Evolutionary conservation across 2,113 vertebrate species (phyloP).

Genomic region (Tiliqua scincoides): DNA sequence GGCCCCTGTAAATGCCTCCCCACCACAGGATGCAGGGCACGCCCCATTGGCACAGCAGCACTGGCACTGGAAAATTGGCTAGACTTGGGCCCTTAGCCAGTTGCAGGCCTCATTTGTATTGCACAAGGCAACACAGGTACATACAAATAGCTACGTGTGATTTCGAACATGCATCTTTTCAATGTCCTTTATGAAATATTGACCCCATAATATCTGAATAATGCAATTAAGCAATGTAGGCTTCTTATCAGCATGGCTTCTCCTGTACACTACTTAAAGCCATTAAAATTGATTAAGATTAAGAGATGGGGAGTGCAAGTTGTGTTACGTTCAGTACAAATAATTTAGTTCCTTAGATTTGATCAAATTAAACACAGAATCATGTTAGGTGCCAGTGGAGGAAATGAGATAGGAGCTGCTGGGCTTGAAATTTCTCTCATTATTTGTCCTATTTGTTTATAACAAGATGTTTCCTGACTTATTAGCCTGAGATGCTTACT

Average conservation of each 20-base stretch:
- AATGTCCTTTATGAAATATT: not conserved
- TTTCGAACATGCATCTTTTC: not conserved
- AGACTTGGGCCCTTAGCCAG: too few relatives aligned
- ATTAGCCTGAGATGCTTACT: constrained; percentile 1
- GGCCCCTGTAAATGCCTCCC: too few relatives aligned
- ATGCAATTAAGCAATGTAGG: not conserved
- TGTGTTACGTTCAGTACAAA: not conserved
- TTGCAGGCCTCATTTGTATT: not conserved
- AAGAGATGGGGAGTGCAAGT: not conserved
- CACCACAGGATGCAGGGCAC: too few relatives aligned
- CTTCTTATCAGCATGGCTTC: not conserved
- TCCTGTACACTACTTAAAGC: constrained; percentile 11
- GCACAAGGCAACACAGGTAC: too few relatives aligned
- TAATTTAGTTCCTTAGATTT: constrained; percentile 26
- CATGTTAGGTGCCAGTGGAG: not conserved
- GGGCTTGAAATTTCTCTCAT: not conserved
- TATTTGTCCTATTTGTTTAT: not conserved
- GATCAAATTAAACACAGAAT: not conserved
- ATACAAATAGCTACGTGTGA: not conserved
- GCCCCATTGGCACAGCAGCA: too few relatives aligned
- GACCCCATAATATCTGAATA: not conserved
- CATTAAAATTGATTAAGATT: constrained; percentile 6
- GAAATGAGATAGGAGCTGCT: not conserved
- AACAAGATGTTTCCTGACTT: not conserved
- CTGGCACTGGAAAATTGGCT: too few relatives aligned